Evolutionary conservation across 2,888 invertebrate species (phyloP).

Genomic region (Sphaeridia pumilis): DNA sequence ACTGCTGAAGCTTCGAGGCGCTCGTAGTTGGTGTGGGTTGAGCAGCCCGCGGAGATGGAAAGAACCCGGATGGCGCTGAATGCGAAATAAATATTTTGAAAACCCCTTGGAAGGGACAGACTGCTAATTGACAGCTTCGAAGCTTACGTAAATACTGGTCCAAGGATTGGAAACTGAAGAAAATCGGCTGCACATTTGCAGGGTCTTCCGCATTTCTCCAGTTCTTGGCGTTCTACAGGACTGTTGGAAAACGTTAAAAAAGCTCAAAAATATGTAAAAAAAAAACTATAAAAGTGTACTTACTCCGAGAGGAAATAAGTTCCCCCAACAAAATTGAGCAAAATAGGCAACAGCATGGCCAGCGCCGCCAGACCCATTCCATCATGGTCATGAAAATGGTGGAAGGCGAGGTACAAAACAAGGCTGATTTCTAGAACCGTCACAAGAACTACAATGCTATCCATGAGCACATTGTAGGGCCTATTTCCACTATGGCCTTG

Average conservation of each 20-base stretch:
- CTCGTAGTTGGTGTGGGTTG: constrained; percentile 21
- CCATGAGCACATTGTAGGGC: constrained; percentile 14
- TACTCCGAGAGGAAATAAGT: constrained; percentile 34
- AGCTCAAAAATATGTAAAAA: too few species aligned
- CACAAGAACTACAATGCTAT: constrained; percentile 23
- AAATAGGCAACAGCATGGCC: constrained; percentile 30
- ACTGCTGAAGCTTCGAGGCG: constrained; percentile 32
- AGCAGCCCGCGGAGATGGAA: constrained; percentile 26
- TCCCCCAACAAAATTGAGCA: constrained; percentile 34
- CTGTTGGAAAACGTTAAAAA: constrained; percentile 9
- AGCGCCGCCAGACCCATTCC: constrained; percentile 22
- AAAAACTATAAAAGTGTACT: constrained; percentile 3
- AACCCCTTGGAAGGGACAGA: too few species aligned
- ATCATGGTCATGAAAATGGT: constrained; percentile 20
- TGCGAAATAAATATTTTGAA: not conserved
- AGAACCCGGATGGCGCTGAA: constrained; percentile 27
- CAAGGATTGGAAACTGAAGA: constrained; percentile 31
- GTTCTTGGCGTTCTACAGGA: constrained; percentile 21
- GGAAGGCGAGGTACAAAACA: constrained; percentile 23
- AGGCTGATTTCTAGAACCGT: constrained; percentile 25
- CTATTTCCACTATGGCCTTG: constrained; percentile 7
- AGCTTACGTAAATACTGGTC: constrained; percentile 33
- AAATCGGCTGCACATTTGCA: constrained; percentile 26
- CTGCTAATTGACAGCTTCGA: too few species aligned
- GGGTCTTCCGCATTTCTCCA: constrained; percentile 21